A percentile compares a stretch with the other conserved stretches of the same genome.
phyloP scores from a whole-genome alignment of 2,113 vertebrate species.

The Zosterops japonicus region DNA sequence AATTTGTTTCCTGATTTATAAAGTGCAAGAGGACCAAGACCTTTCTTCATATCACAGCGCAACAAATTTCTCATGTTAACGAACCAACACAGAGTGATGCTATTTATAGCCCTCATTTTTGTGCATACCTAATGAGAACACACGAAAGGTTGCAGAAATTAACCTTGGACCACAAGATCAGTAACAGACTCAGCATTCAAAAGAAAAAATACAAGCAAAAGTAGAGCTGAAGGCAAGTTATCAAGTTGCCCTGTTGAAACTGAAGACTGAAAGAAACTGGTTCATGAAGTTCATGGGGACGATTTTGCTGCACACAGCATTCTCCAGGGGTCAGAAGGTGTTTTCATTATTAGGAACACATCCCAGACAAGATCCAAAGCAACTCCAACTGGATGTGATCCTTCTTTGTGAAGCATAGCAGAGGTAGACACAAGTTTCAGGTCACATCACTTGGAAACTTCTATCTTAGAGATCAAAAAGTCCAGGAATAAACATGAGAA shows the following conservation, averaged over 20 bases:
- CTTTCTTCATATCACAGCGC: not conserved
- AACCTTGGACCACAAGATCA: not conserved
- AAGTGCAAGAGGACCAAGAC: not conserved
- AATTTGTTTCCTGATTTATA: not conserved
- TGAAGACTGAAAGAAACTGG: not conserved
- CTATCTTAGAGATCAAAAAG: not conserved
- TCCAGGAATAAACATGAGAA: not conserved
- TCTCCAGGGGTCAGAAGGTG: not conserved
- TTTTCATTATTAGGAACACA: not conserved
- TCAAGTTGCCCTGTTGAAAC: not conserved
- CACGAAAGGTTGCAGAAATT: constrained; percentile 1
- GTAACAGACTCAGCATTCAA: not conserved
- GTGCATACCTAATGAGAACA: not conserved
- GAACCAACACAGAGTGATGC: not conserved
- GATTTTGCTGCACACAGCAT: not conserved
- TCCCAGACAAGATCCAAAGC: not conserved
- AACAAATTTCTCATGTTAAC: not conserved
- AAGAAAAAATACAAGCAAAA: not conserved
- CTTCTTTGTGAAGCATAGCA: not conserved
- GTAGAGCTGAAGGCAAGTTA: not conserved
- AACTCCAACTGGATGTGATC: not conserved
- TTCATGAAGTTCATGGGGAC: not conserved
- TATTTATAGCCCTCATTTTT: not conserved
- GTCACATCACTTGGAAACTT: not conserved
- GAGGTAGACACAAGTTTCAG: not conserved